Base-by-base conservation (phyloP, 2,888 invertebrate species). In the Apotomis betuletana region DNA sequence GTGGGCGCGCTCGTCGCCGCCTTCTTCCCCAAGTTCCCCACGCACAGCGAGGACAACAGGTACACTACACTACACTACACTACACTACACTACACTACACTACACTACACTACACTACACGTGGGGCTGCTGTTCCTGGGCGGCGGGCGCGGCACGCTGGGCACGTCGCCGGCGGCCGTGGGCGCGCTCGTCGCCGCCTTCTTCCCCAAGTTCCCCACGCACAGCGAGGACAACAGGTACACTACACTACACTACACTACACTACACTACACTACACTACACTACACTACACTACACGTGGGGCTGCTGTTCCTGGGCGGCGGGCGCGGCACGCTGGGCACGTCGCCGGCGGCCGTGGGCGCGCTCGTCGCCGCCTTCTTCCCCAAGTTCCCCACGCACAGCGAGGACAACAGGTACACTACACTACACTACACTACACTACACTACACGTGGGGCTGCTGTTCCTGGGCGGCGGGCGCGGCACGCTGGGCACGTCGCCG, bases 11-110 rank as follows among this genome's bases (percentile, higher is more conserved):
- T 99, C 74, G 93, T 99, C 57, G 97, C 98, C 79, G 97, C 99
- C 0, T 96, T 99, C 86, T 99, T 98, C 90, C 99, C 99, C 0
- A 98, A 99, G 87, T 99, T 98, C 89, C 99, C 99, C 15, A 98
- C 97, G 0, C 98, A 98, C 84, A 98, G 98, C 81, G 98, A 97
- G 83, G 99, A 99, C 82, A 99, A 99, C 87, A 96, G 98, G 97
- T 97, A 81, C 67, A 12, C 3, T n/a, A n/a, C n/a, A n/a, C n/a
- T 5, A 15, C 15, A 15, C 15, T 15, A 15, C 15, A 15, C 15
- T 15, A 15, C 15, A 15, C 15, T 15, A 15, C 15, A 15, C 15
- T 15, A 15, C 15, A 15, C 15, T 15, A 15, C 15, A 15, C 15
- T 15, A 15, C 15, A 15, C 15, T 15, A 15, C 15, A 15, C 15